phyloP scores from a whole-genome alignment of 2,888 invertebrate species.

The Linnaemya tessellans region DNA sequence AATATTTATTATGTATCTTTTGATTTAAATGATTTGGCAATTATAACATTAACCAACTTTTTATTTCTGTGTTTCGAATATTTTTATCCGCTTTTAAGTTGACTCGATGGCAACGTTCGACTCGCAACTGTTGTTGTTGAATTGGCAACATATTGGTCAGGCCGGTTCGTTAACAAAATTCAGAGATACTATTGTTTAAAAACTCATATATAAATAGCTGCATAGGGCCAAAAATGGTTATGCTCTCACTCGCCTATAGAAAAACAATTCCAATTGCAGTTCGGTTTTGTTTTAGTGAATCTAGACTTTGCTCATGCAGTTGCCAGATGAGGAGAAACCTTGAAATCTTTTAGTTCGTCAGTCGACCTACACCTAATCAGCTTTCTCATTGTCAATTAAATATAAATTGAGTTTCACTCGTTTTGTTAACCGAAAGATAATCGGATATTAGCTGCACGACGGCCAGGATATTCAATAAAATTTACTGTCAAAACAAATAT shows the following conservation, averaged over 20 bases:
- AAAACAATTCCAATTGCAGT: slow-evolving; percentile 59
- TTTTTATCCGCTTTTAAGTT: slow-evolving; percentile 69
- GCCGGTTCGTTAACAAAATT: slow-evolving; percentile 62
- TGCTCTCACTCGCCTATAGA: slow-evolving; percentile 39
- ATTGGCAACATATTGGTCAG: slow-evolving; percentile 59
- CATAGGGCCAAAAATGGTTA: slow-evolving; percentile 5
- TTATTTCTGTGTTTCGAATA: background rate
- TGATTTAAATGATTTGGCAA: slow-evolving; percentile 33
- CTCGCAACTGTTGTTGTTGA: slow-evolving; percentile 72
- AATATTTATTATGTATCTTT: background rate
- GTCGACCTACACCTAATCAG: too few species aligned
- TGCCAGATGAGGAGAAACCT: slow-evolving; percentile 14
- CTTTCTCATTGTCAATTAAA: too few species aligned
- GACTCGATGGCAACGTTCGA: slow-evolving; percentile 72
- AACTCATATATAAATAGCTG: slow-evolving; percentile 8
- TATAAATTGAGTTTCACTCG: too few species aligned
- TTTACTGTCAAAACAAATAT: too few species aligned
- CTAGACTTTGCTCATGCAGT: slow-evolving; percentile 28
- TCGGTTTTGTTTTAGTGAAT: slow-evolving; percentile 29
- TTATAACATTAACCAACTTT: background rate
- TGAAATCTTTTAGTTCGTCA: background rate
- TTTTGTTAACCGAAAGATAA: too few species aligned
- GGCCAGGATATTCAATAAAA: too few species aligned
- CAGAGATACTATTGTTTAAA: background rate
- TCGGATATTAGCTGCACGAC: too few species aligned